These are phyloP conservation scores for Macrosoma leucophasiata DNA, from an alignment of 2,888 invertebrate species.

Conservation along the genomic window DNA sequence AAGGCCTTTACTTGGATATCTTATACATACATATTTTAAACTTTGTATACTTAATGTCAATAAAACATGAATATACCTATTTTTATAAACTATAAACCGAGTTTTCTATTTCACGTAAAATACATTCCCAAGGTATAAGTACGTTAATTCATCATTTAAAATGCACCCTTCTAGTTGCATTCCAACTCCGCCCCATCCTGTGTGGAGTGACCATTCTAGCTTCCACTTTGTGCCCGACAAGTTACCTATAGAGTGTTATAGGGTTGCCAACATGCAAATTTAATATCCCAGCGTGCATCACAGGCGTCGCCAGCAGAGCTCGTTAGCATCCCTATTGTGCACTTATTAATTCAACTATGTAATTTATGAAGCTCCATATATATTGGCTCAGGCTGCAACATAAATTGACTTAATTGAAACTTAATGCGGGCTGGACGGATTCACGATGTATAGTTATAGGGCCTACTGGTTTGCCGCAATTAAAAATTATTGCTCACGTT, in stretches of 20 bases:
- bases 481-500: constrained; percentile 24
- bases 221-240: constrained; percentile 1
- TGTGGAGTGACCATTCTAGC: constrained; percentile 8
- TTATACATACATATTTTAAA: too few species aligned
- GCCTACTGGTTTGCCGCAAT: too few species aligned
- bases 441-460: constrained; percentile 23
- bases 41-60: too few species aligned
- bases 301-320: constrained; percentile 52
- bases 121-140: too few species aligned
- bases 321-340: constrained; percentile 59
- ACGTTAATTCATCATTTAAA: too few species aligned
- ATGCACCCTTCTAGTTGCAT: too few species aligned
- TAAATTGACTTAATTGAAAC: constrained; percentile 67
- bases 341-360: constrained; percentile 67
- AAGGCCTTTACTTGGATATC: too few species aligned
- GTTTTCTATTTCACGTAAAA: too few species aligned
- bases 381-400: constrained; percentile 46
- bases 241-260: constrained; percentile 41
- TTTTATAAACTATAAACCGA: too few species aligned
- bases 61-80: too few species aligned
- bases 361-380: constrained; percentile 54
- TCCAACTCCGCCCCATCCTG: too few species aligned
- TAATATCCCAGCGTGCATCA: constrained; percentile 55
- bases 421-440: constrained; percentile 56
- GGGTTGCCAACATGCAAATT: constrained; percentile 70